Evolutionary conservation across 2,113 vertebrate genomes (phyloP), one percentile per base, ranked within the genome.

Genomic region (Calypte anna): DNA sequence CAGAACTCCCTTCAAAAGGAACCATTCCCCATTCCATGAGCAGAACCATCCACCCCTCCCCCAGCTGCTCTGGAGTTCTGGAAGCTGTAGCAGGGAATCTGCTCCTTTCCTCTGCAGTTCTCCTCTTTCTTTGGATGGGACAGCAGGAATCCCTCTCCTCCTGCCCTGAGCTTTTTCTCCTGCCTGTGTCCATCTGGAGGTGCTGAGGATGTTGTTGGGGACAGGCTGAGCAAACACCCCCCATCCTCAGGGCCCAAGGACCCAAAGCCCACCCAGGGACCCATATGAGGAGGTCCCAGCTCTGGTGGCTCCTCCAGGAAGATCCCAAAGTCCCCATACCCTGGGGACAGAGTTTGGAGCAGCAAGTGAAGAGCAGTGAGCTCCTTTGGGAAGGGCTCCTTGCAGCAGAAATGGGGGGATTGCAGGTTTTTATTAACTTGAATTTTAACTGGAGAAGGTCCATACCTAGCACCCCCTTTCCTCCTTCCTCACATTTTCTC

Each of bases 141-240:
- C 88, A 95, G 59, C 67, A 21, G 63, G 72, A 40, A 27, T 57
- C 16, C 38, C 33, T 46, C 30, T 66, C 53, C 72, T 67, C 13
- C 43, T 46, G 69, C 79, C 64, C 5, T 38, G 36, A 38, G 6
- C 15, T 46, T 12, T 50, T 27, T 38, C 3, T 3, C 0, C 7
- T 7, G 43, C 67, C 44, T 73, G 74, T 58, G 44, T 83, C 91
- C 91, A 44, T 75, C 94, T 94, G 81, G 73, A 76, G 17, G 2
- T 61, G 16, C 12, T 2, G 15, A 63, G 79, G 91, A 68, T 2
- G 9, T 66, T 70, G 48, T 16, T 63, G 84, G 76, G 55, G 67
- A 58, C 66, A 68, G 79, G 24, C 61, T 54, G 51, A 25, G 36
- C 20, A 3, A 25, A 14, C 23, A 1, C 44, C 63, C 21, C 0